These are phyloP conservation scores for Xanthostigma xanthostigma DNA, from an alignment of 2,888 invertebrate genomes.

Conservation along the genomic window DNA sequence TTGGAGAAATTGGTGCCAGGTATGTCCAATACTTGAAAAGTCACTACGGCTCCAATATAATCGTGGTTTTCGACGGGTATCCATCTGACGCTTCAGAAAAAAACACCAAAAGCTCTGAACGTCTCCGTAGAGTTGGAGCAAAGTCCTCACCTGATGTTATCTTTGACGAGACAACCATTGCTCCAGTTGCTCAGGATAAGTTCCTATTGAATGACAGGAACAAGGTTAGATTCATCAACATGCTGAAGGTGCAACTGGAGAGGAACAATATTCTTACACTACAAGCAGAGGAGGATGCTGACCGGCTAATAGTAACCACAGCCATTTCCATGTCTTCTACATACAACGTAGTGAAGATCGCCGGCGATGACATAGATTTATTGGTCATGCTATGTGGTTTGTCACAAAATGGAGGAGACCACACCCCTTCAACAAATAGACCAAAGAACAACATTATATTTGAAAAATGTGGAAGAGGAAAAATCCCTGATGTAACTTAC, in stretches of 20 bases:
- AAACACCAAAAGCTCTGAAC: conserved; percentile 15
- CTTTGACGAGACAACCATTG: conserved; percentile 10
- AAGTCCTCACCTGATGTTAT: conserved; percentile 9
- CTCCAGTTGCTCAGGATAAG: conserved; percentile 12
- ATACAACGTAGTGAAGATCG: background rate
- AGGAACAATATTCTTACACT: conserved; percentile 4
- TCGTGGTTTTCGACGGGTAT: conserved; percentile 17
- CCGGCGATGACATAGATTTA: no score
- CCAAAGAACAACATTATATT: no score
- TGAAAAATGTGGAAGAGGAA: no score
- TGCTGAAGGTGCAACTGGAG: conserved; percentile 7
- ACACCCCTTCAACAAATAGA: no score
- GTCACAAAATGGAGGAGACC: no score
- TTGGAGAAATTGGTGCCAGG: conserved; percentile 11
- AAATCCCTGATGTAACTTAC: background rate
- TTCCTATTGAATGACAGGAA: conserved; percentile 15
- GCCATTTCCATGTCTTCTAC: background rate
- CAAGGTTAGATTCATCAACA: conserved; percentile 13
- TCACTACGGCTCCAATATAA: conserved; percentile 11
- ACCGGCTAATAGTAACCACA: background rate
- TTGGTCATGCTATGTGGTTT: no score
- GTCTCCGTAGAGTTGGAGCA: conserved; percentile 11
- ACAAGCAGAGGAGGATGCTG: conserved; percentile 14
- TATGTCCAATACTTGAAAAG: conserved; percentile 15
- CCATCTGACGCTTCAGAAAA: conserved; percentile 5